phyloP scores from a whole-genome alignment of 2,888 invertebrate genomes.

The Podotricha telesiphe region DNA sequence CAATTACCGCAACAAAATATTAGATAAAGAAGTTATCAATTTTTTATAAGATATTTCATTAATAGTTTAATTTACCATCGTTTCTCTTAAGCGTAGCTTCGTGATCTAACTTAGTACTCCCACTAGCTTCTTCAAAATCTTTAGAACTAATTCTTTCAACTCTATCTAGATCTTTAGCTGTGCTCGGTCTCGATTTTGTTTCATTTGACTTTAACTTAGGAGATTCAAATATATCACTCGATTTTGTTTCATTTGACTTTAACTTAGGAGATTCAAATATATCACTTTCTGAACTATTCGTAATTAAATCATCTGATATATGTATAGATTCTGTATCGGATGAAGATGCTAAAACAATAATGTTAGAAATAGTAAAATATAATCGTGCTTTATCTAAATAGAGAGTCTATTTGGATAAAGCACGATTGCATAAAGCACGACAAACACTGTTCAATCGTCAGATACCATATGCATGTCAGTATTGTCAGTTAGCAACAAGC shows the following conservation, averaged over 20 bases:
- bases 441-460: too few relatives aligned
- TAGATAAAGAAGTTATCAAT: too few relatives aligned
- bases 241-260: background rate
- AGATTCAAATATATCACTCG: conserved; percentile 42
- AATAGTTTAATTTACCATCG: background rate
- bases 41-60: too few relatives aligned
- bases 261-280: conserved; percentile 34
- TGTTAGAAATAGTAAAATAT: background rate
- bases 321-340: conserved; percentile 61
- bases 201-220: conserved; percentile 10
- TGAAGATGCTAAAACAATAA: conserved; percentile 49
- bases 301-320: conserved; percentile 54
- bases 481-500: too few relatives aligned
- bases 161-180: conserved; percentile 9
- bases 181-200: conserved; percentile 25
- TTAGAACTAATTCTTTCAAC: background rate
- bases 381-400: background rate
- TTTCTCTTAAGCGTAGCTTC: background rate
- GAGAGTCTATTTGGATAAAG: background rate
- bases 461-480: too few relatives aligned
- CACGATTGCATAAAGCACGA: too few relatives aligned
- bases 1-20: too few relatives aligned
- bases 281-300: conserved; percentile 51
- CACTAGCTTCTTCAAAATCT: background rate
- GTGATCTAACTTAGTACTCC: background rate